phyloP scores from a whole-genome alignment of 2,113 vertebrate species.

The Sisor rabdophorus region DNA sequence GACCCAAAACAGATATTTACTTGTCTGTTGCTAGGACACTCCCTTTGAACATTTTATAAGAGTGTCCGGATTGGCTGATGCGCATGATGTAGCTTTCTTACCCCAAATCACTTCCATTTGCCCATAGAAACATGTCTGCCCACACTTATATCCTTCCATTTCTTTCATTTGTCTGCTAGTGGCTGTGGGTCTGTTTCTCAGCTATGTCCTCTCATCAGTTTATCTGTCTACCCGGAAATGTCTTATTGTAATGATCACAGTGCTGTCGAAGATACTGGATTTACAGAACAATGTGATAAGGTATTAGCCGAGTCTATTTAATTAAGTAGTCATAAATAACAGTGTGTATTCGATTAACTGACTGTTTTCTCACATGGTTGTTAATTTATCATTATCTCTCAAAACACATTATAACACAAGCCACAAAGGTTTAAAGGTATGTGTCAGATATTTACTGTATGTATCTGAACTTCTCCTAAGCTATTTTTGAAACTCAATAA shows the following conservation, averaged over 20 bases:
- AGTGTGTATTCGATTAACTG: background rate
- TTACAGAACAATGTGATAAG: background rate
- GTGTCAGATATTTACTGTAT: no score
- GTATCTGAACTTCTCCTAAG: no score
- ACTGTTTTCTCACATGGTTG: background rate
- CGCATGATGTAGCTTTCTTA: constrained; percentile 74
- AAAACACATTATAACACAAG: no score
- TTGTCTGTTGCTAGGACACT: constrained; percentile 81
- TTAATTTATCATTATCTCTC: no score
- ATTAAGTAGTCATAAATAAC: background rate
- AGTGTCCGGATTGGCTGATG: constrained; percentile 66
- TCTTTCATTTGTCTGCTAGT: constrained; percentile 20
- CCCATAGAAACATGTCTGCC: constrained; percentile 73
- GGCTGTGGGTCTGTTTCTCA: background rate
- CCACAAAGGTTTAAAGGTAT: no score
- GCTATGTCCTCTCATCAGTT: background rate
- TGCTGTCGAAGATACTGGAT: background rate
- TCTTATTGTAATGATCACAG: constrained; percentile 2
- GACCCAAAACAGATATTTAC: constrained; percentile 69
- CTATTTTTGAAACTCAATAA: no score
- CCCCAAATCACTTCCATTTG: constrained; percentile 69
- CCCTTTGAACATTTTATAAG: constrained; percentile 73
- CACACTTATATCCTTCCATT: constrained; percentile 57
- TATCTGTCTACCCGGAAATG: background rate
- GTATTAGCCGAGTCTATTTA: background rate